Evolutionary conservation across 2,113 vertebrate species (phyloP), one percentile per base, ranked within the genome.

Genomic region (Anthoscopus minutus): DNA sequence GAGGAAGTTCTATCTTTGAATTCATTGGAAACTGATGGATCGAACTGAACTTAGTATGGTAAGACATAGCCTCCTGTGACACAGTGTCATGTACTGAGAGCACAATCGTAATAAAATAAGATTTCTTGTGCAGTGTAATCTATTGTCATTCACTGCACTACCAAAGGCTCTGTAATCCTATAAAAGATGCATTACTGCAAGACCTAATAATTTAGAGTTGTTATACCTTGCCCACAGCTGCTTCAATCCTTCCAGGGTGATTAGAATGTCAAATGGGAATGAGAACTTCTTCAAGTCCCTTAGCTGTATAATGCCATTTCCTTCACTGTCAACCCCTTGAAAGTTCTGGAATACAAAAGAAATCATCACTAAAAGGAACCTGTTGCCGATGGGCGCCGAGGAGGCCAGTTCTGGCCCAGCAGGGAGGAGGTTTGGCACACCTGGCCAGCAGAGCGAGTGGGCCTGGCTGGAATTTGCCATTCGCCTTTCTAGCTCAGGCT

Each of bases 211-310:
- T 58, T 64, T 61, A 60, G 66, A 38, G 17, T 21, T 88, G 47
- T 42, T 97, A 93, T 84, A 98, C 98, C 97, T 98, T 54, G 82
- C 69, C 97, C 98, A 98, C 47, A 99, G 97, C 92, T 98, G 97
- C 79, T 98, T 98, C 61, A 98, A 98, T 73, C 98, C 97, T n/a
- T 95, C 88, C 0, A 92, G 88, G 7, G 95, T 98, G 73, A 98
- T 66, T 13, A 97, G 98, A 67, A 98, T 97, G 57, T 91, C 91
- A 50, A 97, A 98, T 12, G 96, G 95, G 5, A 97, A 98, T 11
- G 98, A 96, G 6, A 97, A 85, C 8, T 96, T 96, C 94, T 96
- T 97, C 44, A 98, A 31, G 48, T 98, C 97, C 61, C 93, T 94
- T 25, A 96, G 97, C n/a, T 97, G 94, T 31, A 98, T 83, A 50